phyloP scores from a whole-genome alignment of 2,888 invertebrate species.

The Troilus luridus region DNA sequence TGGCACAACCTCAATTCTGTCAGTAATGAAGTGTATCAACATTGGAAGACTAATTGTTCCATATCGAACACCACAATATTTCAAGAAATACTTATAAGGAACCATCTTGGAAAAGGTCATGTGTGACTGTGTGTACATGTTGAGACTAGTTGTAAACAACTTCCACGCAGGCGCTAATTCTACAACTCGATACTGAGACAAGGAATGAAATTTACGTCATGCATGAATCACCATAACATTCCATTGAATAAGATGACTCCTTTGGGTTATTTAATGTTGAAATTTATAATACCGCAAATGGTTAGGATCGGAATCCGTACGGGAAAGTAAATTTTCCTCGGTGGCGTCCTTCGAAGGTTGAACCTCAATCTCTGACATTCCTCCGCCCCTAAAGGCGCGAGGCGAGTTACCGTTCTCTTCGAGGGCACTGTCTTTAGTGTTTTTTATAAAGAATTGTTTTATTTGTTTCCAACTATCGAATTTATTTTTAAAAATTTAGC shows the following conservation, averaged over 20 bases:
- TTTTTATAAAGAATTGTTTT: not conserved
- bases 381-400: constrained; percentile 59
- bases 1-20: constrained; percentile 21
- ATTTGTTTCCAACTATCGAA: not conserved
- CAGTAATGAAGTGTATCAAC: not conserved
- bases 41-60: constrained; percentile 49
- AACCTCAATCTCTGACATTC: constrained; percentile 63
- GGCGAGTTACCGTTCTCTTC: constrained; percentile 46
- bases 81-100: constrained; percentile 66
- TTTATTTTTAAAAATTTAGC: not conserved
- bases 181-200: constrained; percentile 63
- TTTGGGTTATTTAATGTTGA: not conserved
- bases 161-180: constrained; percentile 70
- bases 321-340: not conserved
- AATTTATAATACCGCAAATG: not conserved
- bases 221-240: constrained; percentile 66
- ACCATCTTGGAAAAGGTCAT: constrained; percentile 69
- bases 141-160: constrained; percentile 71
- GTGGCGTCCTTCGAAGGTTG: constrained; percentile 56
- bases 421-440: not conserved
- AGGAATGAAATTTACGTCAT: constrained; percentile 64
- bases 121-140: constrained; percentile 67
- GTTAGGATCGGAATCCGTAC: not conserved
- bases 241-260: constrained; percentile 59
- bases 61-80: constrained; percentile 65